These are phyloP conservation scores for Stenchaetothrips biformis DNA, from an alignment of 2,888 invertebrate genomes.

Conservation along the genomic window DNA sequence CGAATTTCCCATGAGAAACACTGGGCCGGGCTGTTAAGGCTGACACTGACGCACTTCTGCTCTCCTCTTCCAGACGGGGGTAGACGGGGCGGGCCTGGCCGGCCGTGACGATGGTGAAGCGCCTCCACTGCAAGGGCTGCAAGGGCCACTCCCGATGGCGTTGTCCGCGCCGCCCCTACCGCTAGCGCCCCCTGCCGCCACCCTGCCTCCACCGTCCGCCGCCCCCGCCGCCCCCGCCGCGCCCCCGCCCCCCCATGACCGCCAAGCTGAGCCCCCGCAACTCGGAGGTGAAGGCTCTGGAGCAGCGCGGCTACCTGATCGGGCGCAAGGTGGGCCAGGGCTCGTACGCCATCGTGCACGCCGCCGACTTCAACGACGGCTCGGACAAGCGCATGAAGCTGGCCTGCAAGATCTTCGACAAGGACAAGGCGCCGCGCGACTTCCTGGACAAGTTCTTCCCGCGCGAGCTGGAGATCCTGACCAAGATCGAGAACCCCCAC, in stretches of 20 bases:
- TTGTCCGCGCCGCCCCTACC: neutral
- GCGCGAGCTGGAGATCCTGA: conserved; percentile 83
- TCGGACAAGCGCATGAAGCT: conserved; percentile 65
- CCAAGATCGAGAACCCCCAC: conserved; percentile 83
- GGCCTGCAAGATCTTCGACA: conserved; percentile 88
- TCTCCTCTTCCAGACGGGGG: conserved; percentile 11
- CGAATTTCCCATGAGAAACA: neutral
- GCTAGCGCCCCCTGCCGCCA: neutral
- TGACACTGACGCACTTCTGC: conserved; percentile 3
- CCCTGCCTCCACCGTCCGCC: neutral
- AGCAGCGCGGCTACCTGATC: conserved; percentile 76
- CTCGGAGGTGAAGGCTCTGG: conserved; percentile 80
- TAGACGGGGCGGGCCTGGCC: neutral
- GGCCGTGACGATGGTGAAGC: neutral
- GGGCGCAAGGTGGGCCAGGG: conserved; percentile 87
- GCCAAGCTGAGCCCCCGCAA: conserved; percentile 69
- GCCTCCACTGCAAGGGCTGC: neutral
- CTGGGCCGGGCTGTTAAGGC: neutral
- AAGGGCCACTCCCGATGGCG: neutral
- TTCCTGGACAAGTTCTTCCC: conserved; percentile 91
- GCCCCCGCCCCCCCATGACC: conserved; percentile 41
- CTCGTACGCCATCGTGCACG: conserved; percentile 84
- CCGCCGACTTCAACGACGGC: conserved; percentile 74
- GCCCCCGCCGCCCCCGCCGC: neutral
- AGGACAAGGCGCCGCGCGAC: conserved; percentile 80